Conservation (phyloP, 2,888 invertebrate genomes). For the Brenthis ino region DNA sequence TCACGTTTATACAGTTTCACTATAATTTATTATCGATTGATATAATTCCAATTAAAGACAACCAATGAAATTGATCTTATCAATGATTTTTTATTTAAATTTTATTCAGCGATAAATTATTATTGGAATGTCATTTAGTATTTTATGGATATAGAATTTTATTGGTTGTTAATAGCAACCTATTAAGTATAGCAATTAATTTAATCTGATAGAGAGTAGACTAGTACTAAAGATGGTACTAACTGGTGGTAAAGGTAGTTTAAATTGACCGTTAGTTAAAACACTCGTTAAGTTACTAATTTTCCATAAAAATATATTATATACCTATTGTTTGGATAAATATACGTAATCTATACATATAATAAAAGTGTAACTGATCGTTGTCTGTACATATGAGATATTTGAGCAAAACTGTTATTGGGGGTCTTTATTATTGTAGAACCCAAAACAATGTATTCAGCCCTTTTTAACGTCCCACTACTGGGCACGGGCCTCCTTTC, state of each 20-base stretch:
- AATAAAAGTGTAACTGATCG: no score
- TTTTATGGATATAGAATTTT: conserved; percentile 21
- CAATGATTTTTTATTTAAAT: conserved; percentile 16
- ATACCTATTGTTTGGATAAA: no score
- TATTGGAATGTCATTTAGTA: conserved; percentile 13
- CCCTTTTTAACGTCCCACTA: no score
- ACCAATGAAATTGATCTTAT: conserved; percentile 12
- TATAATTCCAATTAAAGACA: conserved; percentile 10
- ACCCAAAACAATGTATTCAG: no score
- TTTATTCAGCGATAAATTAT: conserved; percentile 19
- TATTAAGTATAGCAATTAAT: conserved; percentile 21
- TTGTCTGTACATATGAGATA: no score
- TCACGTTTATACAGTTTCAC: background rate
- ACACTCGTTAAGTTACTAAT: no score
- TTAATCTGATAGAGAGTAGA: conserved; percentile 6
- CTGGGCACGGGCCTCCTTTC: no score
- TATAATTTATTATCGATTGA: conserved; percentile 9
- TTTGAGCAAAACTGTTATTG: no score
- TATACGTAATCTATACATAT: no score
- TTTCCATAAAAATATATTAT: no score
- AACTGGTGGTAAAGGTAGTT: conserved; percentile 9
- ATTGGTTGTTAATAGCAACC: conserved; percentile 21
- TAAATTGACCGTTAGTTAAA: no score
- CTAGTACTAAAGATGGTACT: conserved; percentile 10
- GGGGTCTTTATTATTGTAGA: no score